phyloP scores from a whole-genome alignment of 2,113 vertebrate genomes.

The Lepisosteus oculatus region DNA sequence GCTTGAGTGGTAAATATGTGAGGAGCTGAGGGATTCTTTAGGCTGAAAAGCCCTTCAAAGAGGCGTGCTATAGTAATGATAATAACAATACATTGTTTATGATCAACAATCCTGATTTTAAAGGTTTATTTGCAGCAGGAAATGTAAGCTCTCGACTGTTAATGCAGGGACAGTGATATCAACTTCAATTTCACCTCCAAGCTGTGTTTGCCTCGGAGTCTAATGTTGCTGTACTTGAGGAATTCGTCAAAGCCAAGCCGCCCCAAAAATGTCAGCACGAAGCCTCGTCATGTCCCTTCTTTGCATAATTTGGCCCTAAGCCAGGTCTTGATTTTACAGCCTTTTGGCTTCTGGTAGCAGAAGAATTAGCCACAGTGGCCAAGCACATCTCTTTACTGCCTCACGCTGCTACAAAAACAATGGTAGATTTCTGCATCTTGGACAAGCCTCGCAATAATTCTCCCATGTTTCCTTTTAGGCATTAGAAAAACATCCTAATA shows the following conservation, averaged over 20 bases:
- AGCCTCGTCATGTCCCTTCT: not conserved
- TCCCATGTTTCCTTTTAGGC: slow-evolving; percentile 49
- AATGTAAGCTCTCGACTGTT: not conserved
- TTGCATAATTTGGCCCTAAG: not conserved
- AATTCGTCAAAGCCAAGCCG: not conserved
- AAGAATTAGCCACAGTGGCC: not conserved
- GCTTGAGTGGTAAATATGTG: no score
- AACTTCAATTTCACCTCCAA: not conserved
- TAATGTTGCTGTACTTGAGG: not conserved
- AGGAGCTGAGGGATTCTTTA: no score
- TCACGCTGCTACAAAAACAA: not conserved
- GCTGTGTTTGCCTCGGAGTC: not conserved
- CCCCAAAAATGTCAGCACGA: slow-evolving; percentile 1
- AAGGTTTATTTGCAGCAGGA: no score
- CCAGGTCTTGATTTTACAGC: not conserved
- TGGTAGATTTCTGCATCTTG: not conserved
- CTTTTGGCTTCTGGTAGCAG: not conserved
- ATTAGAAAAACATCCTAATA: slow-evolving; percentile 79
- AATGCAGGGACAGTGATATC: not conserved
- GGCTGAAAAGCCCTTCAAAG: no score
- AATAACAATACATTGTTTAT: no score
- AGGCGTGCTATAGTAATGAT: no score
- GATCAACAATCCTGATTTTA: no score
- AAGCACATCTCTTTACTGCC: not conserved
- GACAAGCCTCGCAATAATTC: no score